Conservation (phyloP, 2,888 invertebrate species). For the Perdita meconis region DNA sequence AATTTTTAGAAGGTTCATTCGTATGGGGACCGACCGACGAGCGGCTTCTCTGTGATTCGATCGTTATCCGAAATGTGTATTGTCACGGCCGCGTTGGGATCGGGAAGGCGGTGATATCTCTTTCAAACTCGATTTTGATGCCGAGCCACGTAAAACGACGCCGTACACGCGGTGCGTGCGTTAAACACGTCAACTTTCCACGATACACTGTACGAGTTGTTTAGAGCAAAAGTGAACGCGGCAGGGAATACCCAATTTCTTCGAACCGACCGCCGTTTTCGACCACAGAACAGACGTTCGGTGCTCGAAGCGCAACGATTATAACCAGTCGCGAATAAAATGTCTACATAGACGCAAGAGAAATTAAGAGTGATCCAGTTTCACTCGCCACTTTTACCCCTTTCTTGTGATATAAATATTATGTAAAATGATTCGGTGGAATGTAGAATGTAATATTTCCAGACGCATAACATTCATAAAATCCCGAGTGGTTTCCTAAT, state of each 20-base stretch:
- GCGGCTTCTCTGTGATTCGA: constrained; percentile 29
- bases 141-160: constrained; percentile 20
- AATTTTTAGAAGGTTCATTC: constrained; percentile 48
- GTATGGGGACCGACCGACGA: constrained; percentile 12
- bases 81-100: constrained; percentile 2
- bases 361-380: background rate
- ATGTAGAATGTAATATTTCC: constrained; percentile 6
- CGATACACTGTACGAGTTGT: background rate
- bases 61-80: constrained; percentile 27
- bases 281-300: background rate
- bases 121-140: constrained; percentile 45
- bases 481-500: constrained; percentile 1
- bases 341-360: background rate
- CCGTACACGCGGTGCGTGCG: background rate
- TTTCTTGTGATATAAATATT: constrained; percentile 1
- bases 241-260: constrained; percentile 10
- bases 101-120: constrained; percentile 14
- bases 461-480: background rate
- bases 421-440: constrained; percentile 8
- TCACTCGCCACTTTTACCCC: background rate
- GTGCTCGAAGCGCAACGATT: background rate
- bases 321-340: background rate
- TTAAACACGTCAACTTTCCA: constrained; percentile 31
- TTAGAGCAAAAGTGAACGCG: constrained; percentile 5
- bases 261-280: background rate